Base-by-base conservation (phyloP, 2,888 invertebrate species). In the Cistogaster globosa region DNA sequence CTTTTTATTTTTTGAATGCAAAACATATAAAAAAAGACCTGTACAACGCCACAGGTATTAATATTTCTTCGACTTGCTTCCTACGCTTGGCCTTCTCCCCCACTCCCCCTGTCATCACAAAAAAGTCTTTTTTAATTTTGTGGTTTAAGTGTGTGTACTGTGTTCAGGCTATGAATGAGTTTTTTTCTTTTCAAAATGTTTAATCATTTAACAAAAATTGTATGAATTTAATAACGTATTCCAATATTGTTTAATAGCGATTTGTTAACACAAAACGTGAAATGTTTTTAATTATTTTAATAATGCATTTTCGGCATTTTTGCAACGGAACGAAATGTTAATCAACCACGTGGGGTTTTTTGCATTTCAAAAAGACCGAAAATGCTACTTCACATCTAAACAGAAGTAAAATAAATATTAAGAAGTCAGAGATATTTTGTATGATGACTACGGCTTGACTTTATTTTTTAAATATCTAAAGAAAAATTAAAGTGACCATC, bases 11-110 rank as follows among this genome's bases (percentile, higher is more conserved):
- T 55, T 63, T 32, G 48, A 12, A 55, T 63, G 16, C 16, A 18
- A 26, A 36, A 42, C 5, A 14, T 53, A 45, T 42, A 12, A 36
- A 63, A n/a, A 42, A 36, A 76, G 58, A 72, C 58, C 76, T 71
- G 71, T 32, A 65, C 51, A 63, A 65, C 82, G 20, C 78, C 82
- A 79, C 85, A 82, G 82, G 85, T 53, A 55, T 75, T 82, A 85
- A 82, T 71, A 75, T 55, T 57, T 51, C 42, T 79, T 85, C 71
- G 53, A 78, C 82, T 65, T 81, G 53, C 65, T 81, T 74, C 14
- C n/a, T 69, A 48, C 45, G 18, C 60, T 18, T 67, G 48, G 38
- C n/a, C n/a, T n/a, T n/a, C n/a, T n/a, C 62, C 62, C 12, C 4
- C 53, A 2, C 26, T 51, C 62, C 12, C 4, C 53, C 48, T 48